A percentile compares a stretch with the other conserved stretches of the same genome.
phyloP scores from a whole-genome alignment of 2,888 invertebrate species.

The Chelonus formosanus region DNA sequence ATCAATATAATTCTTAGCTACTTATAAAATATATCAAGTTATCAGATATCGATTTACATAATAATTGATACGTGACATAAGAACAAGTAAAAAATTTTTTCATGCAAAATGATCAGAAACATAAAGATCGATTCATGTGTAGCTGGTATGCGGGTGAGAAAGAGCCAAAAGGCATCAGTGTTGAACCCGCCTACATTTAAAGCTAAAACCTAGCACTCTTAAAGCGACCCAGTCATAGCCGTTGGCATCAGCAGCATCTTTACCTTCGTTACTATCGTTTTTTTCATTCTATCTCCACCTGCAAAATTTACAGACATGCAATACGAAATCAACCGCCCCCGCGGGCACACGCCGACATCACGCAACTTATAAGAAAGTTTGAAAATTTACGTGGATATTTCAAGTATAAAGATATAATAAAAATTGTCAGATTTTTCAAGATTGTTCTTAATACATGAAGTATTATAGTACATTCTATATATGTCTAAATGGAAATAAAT shows the following conservation, averaged over 20 bases:
- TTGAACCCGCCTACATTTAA: slow-evolving; percentile 59
- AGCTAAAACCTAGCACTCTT: slow-evolving; percentile 40
- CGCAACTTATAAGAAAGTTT: slow-evolving; percentile 46
- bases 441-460: not conserved
- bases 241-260: slow-evolving; percentile 25
- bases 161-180: slow-evolving; percentile 50
- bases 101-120: slow-evolving; percentile 28
- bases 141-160: slow-evolving; percentile 61
- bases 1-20: too few species aligned
- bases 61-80: too few species aligned
- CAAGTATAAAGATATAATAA: too few species aligned
- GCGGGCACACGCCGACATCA: slow-evolving; percentile 62
- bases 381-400: not conserved
- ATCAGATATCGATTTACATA: too few species aligned
- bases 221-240: slow-evolving; percentile 11
- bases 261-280: slow-evolving; percentile 26
- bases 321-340: slow-evolving; percentile 52
- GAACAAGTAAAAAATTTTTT: too few species aligned
- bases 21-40: too few species aligned
- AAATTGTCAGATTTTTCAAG: not conserved
- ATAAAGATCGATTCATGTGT: slow-evolving; percentile 35
- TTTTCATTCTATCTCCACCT: slow-evolving; percentile 33
- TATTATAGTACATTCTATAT: not conserved
- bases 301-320: slow-evolving; percentile 36
- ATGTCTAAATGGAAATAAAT: slow-evolving; percentile 3